A percentile compares a stretch with the other conserved stretches of the same genome.
Evolutionary conservation across 2,797 vertebrate species (phyloP).

Genomic region (Neomorphus geoffroyi): DNA sequence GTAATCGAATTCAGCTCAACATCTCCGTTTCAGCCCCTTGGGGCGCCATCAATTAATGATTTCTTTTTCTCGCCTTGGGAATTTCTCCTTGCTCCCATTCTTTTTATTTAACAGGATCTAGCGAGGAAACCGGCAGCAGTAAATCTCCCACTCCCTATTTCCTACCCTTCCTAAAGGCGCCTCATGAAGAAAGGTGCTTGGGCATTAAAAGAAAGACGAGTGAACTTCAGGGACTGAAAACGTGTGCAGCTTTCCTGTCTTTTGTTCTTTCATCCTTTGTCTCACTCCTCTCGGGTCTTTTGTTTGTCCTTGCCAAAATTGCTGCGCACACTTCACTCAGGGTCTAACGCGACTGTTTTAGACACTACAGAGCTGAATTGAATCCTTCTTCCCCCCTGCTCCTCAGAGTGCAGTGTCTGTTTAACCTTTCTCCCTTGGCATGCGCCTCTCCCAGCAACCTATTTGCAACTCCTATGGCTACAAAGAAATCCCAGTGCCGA

Average conservation of each 20-base stretch:
- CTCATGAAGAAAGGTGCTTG: background rate
- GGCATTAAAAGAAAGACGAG: background rate
- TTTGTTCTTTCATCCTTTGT: slow-evolving; percentile 32
- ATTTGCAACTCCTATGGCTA: background rate
- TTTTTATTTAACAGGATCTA: slow-evolving; percentile 42
- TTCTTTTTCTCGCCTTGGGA: slow-evolving; percentile 30
- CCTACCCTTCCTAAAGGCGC: slow-evolving; percentile 9
- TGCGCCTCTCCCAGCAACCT: background rate
- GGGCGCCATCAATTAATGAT: background rate
- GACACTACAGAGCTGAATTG: slow-evolving; percentile 34
- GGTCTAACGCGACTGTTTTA: slow-evolving; percentile 31
- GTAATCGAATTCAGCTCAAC: slow-evolving; percentile 58
- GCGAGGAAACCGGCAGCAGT: background rate
- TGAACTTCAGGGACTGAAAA: background rate
- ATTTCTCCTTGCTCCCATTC: slow-evolving; percentile 32
- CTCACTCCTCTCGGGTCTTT: background rate
- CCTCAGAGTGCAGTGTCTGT: background rate
- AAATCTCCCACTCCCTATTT: background rate
- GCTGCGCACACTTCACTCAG: background rate
- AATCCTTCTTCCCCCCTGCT: background rate
- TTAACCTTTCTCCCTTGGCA: slow-evolving; percentile 54
- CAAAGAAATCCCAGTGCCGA: slow-evolving; percentile 12
- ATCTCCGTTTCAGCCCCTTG: background rate
- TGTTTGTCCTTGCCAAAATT: slow-evolving; percentile 36
- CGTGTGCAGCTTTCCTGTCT: background rate